Conservation (phyloP, 2,888 invertebrate species). For the Ennomos erosarius region DNA sequence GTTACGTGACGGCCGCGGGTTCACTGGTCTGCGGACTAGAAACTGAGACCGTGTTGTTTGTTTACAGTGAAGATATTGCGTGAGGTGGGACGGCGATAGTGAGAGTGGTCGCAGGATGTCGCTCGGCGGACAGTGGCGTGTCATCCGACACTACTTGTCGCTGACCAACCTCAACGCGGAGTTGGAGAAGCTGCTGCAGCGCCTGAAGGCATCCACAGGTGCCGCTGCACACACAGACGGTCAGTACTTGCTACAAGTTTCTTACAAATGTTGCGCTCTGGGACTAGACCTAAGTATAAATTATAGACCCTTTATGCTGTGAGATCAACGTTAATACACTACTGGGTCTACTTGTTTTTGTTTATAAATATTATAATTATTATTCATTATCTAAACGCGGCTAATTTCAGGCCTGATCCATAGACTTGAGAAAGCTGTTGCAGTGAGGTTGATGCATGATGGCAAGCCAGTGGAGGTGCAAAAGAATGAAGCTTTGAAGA, state of each 20-base stretch:
- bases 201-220: slow-evolving; percentile 57
- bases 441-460: slow-evolving; percentile 48
- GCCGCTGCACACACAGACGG: slow-evolving; percentile 67
- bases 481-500: slow-evolving; percentile 41
- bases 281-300: too few species aligned
- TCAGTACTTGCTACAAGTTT: slow-evolving; percentile 50
- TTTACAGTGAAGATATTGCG: neutral
- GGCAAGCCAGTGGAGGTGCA: slow-evolving; percentile 44
- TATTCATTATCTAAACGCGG: too few species aligned
- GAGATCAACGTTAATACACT: too few species aligned
- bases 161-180: slow-evolving; percentile 67
- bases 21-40: too few species aligned
- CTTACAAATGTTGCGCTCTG: neutral
- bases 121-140: slow-evolving; percentile 74
- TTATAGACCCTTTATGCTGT: too few species aligned
- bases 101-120: slow-evolving; percentile 61
- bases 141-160: slow-evolving; percentile 74
- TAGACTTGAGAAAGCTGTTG: slow-evolving; percentile 66
- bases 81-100: neutral
- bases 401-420: slow-evolving; percentile 61
- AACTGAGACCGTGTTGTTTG: neutral
- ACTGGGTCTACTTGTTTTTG: too few species aligned
- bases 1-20: slow-evolving; percentile 5
- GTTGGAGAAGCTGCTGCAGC: slow-evolving; percentile 72
- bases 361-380: too few species aligned